A percentile compares a stretch with the other conserved stretches of the same genome.
Evolutionary conservation across 2,888 invertebrate species (phyloP).

Genomic region (Lochmaea crataegi): DNA sequence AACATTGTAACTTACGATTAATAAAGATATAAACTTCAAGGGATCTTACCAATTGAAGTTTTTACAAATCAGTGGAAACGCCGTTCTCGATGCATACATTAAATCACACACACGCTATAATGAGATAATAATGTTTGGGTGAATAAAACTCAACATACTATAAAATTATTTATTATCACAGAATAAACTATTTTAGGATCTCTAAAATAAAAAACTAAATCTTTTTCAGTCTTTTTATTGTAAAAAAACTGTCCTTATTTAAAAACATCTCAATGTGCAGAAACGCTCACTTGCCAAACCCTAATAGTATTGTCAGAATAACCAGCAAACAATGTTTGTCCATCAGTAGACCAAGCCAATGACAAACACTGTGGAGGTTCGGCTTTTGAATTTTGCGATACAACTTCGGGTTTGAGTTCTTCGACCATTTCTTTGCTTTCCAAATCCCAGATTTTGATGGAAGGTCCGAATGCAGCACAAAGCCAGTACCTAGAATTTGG

Average conservation of each 20-base stretch:
- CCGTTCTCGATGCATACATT: too few relatives aligned
- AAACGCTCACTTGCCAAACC: slow-evolving; percentile 97
- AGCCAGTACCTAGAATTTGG: slow-evolving; percentile 83
- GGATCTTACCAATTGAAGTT: too few relatives aligned
- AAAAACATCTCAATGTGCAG: slow-evolving; percentile 69
- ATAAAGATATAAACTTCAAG: too few relatives aligned
- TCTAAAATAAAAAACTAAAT: slow-evolving; percentile 1
- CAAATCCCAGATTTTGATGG: slow-evolving; percentile 99
- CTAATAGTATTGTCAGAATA: slow-evolving; percentile 98
- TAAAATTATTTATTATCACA: slow-evolving; percentile 12
- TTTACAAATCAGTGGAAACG: too few relatives aligned
- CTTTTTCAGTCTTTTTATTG: slow-evolving; percentile 26
- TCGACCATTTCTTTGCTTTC: slow-evolving; percentile 99
- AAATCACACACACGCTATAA: not conserved
- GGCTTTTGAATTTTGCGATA: slow-evolving; percentile 81
- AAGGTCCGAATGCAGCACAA: slow-evolving; percentile 98
- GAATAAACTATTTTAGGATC: not conserved
- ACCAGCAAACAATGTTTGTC: slow-evolving; percentile 98
- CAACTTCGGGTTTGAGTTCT: slow-evolving; percentile 96
- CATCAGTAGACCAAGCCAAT: slow-evolving; percentile 98
- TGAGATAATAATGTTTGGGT: not conserved
- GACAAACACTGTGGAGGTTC: slow-evolving; percentile 97
- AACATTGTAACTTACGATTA: too few relatives aligned
- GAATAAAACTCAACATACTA: not conserved
- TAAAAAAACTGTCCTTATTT: slow-evolving; percentile 26